Evolutionary conservation across 2,113 vertebrate genomes (phyloP).

Genomic region (Thomomys bottae): DNA sequence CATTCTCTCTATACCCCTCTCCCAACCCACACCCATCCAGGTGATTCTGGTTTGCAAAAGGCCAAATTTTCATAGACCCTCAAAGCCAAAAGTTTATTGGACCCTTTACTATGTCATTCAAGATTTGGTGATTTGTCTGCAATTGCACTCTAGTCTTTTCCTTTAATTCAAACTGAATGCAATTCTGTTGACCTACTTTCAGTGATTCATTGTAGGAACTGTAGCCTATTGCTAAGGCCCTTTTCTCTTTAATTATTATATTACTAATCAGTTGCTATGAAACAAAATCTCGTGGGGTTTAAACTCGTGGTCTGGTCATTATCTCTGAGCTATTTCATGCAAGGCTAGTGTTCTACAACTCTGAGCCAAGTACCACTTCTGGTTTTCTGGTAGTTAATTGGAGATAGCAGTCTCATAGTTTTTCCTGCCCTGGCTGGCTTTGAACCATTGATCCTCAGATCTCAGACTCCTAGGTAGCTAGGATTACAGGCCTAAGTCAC

Average conservation of each 20-base stretch:
- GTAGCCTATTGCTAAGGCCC: neutral
- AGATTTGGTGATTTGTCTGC: constrained; percentile 18
- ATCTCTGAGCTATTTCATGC: too few relatives aligned
- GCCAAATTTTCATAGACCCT: constrained; percentile 17
- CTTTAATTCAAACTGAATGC: constrained; percentile 56
- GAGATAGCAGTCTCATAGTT: too few relatives aligned
- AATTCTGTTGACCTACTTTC: constrained; percentile 58
- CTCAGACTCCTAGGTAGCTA: too few relatives aligned
- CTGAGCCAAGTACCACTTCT: too few relatives aligned
- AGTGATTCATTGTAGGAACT: constrained; percentile 12
- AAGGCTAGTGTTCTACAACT: too few relatives aligned
- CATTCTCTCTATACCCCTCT: too few relatives aligned
- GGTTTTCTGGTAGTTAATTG: too few relatives aligned
- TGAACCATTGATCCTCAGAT: too few relatives aligned
- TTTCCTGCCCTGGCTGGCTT: too few relatives aligned
- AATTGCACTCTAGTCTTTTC: constrained; percentile 9
- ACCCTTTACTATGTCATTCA: constrained; percentile 27
- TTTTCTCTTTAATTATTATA: constrained; percentile 40
- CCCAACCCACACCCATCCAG: too few relatives aligned
- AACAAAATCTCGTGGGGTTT: neutral
- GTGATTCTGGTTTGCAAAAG: neutral
- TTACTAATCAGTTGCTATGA: neutral
- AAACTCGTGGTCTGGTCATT: too few relatives aligned
- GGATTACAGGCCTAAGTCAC: too few relatives aligned
- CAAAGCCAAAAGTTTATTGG: constrained; percentile 27